Percentiles rank a stretch among this genome's conserved stretches.
phyloP scores from a whole-genome alignment of 2,888 invertebrate species.

The Trisateles emortualis region DNA sequence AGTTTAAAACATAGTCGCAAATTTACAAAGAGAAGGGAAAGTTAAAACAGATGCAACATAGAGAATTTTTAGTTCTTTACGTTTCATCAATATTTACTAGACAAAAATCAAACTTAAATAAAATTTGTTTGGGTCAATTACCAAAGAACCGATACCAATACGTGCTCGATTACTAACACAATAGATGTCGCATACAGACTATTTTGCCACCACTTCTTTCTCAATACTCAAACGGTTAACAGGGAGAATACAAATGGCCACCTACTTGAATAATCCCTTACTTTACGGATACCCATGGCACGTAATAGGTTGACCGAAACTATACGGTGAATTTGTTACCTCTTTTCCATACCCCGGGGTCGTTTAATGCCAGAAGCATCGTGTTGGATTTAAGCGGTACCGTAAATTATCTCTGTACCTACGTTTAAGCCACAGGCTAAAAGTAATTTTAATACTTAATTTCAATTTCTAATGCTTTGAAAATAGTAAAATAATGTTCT shows the following conservation, averaged over 20 bases:
- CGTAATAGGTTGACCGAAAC: constrained; percentile 12
- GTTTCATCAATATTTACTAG: too few species aligned
- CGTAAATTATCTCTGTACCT: constrained; percentile 15
- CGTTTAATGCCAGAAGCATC: constrained; percentile 6
- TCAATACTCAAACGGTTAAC: constrained; percentile 1
- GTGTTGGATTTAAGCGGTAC: constrained; percentile 9
- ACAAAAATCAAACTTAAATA: too few species aligned
- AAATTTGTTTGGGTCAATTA: too few species aligned
- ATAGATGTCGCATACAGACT: background rate
- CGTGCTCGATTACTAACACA: background rate
- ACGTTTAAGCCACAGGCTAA: background rate
- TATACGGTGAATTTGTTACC: constrained; percentile 13
- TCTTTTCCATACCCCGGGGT: constrained; percentile 3
- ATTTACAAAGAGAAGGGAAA: too few species aligned
- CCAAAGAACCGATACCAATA: too few species aligned
- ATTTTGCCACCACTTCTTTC: background rate
- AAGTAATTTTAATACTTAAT: too few species aligned
- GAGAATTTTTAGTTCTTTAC: too few species aligned
- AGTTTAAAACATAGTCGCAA: too few species aligned
- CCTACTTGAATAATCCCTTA: constrained; percentile 18
- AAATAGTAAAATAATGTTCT: too few species aligned
- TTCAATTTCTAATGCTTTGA: too few species aligned
- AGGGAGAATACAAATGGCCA: constrained; percentile 8
- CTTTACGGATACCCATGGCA: constrained; percentile 10
- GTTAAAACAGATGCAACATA: too few species aligned